These are phyloP conservation scores for Odontomachus brunneus DNA, from an alignment of 1,140 invertebrate genomes.

Conservation along the genomic window DNA sequence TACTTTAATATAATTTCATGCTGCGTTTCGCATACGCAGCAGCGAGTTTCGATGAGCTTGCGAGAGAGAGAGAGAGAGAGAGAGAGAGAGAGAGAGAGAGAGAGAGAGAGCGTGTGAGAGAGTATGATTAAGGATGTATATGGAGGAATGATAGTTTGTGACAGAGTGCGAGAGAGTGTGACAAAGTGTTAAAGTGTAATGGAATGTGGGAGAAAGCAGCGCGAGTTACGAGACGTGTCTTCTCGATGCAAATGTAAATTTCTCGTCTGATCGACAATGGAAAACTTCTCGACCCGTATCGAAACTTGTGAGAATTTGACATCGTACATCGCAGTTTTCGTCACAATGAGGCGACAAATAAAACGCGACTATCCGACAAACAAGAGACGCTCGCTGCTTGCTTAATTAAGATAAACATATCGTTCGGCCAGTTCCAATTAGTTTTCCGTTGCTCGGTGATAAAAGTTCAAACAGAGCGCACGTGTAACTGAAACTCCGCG, in stretches of 20 bases:
- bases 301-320: neutral
- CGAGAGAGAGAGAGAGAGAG: neutral
- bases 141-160: too few relatives aligned
- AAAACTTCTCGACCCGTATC: too few relatives aligned
- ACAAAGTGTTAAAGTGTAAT: too few relatives aligned
- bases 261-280: too few relatives aligned
- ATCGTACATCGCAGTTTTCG: neutral
- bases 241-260: too few relatives aligned
- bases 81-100: too few relatives aligned
- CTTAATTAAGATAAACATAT: slow-evolving; percentile 38
- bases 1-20: neutral
- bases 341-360: neutral
- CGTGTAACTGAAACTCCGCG: slow-evolving; percentile 62
- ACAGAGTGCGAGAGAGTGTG: too few relatives aligned
- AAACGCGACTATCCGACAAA: slow-evolving; percentile 1
- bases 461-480: slow-evolving; percentile 59
- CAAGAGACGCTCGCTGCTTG: neutral
- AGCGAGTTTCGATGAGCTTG: neutral
- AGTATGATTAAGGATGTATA: too few relatives aligned
- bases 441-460: slow-evolving; percentile 28
- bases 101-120: too few relatives aligned
- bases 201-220: too few relatives aligned
- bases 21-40: neutral
- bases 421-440: slow-evolving; percentile 46
- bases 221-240: too few relatives aligned